Base-by-base conservation (phyloP, 2,113 vertebrate species). In the Colossoma macropomum region DNA sequence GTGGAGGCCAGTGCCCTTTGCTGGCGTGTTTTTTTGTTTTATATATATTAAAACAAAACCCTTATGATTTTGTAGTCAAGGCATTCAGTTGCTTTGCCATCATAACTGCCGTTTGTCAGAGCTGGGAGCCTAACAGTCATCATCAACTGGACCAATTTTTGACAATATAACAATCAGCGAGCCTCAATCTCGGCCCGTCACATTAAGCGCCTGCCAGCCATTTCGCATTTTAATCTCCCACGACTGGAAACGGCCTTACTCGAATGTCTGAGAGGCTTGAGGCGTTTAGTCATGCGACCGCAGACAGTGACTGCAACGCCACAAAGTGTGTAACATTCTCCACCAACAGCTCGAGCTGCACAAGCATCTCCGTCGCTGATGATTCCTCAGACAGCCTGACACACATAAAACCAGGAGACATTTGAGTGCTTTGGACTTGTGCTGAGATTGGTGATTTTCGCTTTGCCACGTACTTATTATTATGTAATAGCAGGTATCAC, bases 211-310 rank as follows among this genome's bases (percentile, higher is more conserved):
- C 38, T 1, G 80, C 50, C 80, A 80, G 70, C 65, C 34, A 63
- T 85, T 75, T 79, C 56, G 45, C 52, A n/a, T 84, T 48, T 79
- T 48, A 77, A 78, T 69, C 75, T 78, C 75, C 23, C n/a, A 3
- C 13, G 54, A 38, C 27, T 72, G 27, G 80, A 75, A 75, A 72
- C 12, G 66, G 74, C n/a, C 38, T 79, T 17, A 19, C 54, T 83
- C 54, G 54, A 68, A 84, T 81, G 73, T 80, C 5, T 81, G 62
- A 71, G 72, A 83, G 41, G n/a, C 62, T 34, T 15, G 15, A 65
- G 41, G 68, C 45, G 56, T 59, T 59, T 78, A 77, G 79, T 82
- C 81, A 63, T 32, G 10, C 28, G 28, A 79, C 66, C 68, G 65
- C 80, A 74, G 34, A 13, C 68, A 34, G 38, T 56, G 12, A 4